Evolutionary conservation across 2,888 invertebrate species (phyloP), one percentile per base, ranked within the genome.

Genomic region (Nephrotoma appendiculata): DNA sequence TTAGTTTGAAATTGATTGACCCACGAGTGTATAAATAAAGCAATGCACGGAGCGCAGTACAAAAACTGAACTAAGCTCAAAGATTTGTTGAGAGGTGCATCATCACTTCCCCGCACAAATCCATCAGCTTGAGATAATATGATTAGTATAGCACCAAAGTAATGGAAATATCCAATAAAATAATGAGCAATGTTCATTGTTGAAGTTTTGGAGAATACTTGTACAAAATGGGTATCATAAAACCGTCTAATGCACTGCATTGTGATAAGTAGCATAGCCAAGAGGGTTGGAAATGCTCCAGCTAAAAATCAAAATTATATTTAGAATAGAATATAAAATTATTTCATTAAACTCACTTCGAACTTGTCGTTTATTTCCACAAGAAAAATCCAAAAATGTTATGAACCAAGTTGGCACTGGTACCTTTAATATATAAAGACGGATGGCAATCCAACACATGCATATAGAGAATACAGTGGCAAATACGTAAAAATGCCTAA

Each of bases 111-210:
- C 93, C 84, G 41, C 5, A 84, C 93, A 91, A 96, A 96, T 87
- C 95, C 93, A 12, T 95, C 94, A 0, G 96, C 95, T 90, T 96
- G 95, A 42, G 94, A 93, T 48, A 96, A 90, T 57, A 96, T 92
- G 5, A 95, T 94, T 0, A 95, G 89, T 52, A 95, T 91, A 19
- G 94, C 92, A 4, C 95, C 96, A 88, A 95, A 93, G 90, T 98
- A 98, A 92, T 98, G 97, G 2, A 94, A 89, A 88, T 94, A 94
- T 0, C 97, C 98, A 6, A 95, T 92, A 0, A 95, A 87, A 89
- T 98, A 98, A 90, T 97, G 96, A 0, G 93, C 91, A 0, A 97
- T 88, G 90, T 97, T 96, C 90, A 98, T 98, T 90, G 94, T 95
- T 87, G 94, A 94, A 86, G 94, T 93, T 88, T 93, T 93, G 0